phyloP scores from a whole-genome alignment of 1,140 invertebrate genomes.

The Charaxes varanes region DNA sequence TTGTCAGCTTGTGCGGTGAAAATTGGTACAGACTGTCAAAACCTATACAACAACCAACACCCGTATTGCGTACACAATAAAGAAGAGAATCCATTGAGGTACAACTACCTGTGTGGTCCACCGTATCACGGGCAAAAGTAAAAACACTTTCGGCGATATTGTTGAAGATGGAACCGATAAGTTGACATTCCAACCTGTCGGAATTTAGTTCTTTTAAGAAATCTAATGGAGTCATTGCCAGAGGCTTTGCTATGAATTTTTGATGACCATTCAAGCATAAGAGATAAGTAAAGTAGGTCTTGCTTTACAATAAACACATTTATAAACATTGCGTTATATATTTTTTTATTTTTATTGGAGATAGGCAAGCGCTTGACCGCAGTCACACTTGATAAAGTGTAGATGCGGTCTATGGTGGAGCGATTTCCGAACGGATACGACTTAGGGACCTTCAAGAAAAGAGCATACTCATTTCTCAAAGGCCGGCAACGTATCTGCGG shows the following conservation, averaged over 20 bases:
- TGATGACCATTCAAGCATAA: constrained; percentile 6
- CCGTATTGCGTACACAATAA: not conserved
- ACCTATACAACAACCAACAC: constrained; percentile 6
- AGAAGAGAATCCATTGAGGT: not conserved
- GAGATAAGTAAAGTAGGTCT: no score
- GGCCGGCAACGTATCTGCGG: no score
- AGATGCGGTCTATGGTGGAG: no score
- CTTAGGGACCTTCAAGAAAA: no score
- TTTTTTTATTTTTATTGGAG: no score
- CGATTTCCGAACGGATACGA: no score
- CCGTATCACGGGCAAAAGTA: constrained; percentile 38
- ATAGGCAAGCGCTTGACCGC: no score
- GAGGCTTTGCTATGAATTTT: constrained; percentile 6
- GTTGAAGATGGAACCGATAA: constrained; percentile 24
- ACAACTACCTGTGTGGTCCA: constrained; percentile 3
- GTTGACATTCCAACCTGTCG: constrained; percentile 18
- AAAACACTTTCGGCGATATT: constrained; percentile 49
- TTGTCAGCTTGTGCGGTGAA: constrained; percentile 50
- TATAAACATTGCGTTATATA: no score
- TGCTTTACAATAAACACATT: no score
- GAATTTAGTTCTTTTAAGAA: constrained; percentile 21
- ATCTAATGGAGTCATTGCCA: constrained; percentile 13
- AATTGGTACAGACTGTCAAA: constrained; percentile 22
- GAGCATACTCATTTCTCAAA: no score
- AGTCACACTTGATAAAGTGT: no score